A percentile compares a stretch with the other conserved stretches of the same genome.
Conservation (phyloP, 2,888 invertebrate species). For the Parelbella ahira region DNA sequence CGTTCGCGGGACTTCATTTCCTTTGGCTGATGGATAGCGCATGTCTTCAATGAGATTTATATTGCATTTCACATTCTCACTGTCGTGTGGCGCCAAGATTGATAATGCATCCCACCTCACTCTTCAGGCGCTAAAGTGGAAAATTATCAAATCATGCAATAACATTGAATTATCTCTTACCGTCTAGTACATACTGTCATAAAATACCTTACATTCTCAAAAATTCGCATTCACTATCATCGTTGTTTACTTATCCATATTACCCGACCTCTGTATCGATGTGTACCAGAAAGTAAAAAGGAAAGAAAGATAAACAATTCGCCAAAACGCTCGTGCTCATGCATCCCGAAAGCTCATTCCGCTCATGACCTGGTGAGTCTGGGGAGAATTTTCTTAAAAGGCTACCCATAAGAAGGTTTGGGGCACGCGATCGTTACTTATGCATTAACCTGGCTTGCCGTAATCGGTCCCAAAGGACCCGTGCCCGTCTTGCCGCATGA, state of each 20-base stretch:
- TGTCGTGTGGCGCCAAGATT: constrained; percentile 44
- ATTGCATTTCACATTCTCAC: constrained; percentile 71
- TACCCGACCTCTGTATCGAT: neutral
- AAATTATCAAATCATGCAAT: too few relatives aligned
- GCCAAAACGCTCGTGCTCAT: constrained; percentile 29
- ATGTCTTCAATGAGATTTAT: constrained; percentile 78
- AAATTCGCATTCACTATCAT: too few relatives aligned
- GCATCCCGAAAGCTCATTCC: constrained; percentile 22
- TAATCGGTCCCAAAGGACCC: constrained; percentile 72
- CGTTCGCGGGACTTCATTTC: constrained; percentile 65
- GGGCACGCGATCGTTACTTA: constrained; percentile 80
- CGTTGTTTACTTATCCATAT: constrained; percentile 2
- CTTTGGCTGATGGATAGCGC: constrained; percentile 72
- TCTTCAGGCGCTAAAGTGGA: too few relatives aligned
- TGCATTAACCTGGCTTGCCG: constrained; percentile 78
- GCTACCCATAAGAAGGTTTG: constrained; percentile 45
- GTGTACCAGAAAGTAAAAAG: constrained; percentile 12
- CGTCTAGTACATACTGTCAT: too few relatives aligned
- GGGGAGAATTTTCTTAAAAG: constrained; percentile 59
- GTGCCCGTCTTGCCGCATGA: constrained; percentile 48
- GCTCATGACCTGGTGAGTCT: constrained; percentile 29
- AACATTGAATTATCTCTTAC: too few relatives aligned
- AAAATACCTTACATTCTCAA: too few relatives aligned
- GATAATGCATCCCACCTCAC: constrained; percentile 30
- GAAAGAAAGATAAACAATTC: constrained; percentile 25